phyloP scores from a whole-genome alignment of 2,113 vertebrate species.

The Phaethornis superciliosus region DNA sequence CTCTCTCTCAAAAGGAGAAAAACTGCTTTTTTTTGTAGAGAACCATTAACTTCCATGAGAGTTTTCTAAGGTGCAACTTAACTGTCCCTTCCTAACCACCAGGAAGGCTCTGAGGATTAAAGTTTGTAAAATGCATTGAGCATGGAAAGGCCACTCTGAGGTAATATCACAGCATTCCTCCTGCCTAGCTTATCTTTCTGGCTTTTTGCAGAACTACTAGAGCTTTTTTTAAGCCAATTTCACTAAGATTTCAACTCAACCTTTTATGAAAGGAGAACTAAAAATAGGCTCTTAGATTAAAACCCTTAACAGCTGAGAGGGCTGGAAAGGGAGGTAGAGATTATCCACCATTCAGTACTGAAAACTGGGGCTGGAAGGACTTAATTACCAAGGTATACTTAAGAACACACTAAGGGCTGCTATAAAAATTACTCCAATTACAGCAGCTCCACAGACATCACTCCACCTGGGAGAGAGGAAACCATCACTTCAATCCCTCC shows the following conservation, averaged over 20 bases:
- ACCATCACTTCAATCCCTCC: neutral
- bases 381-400: slow-evolving; percentile 65
- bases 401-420: slow-evolving; percentile 43
- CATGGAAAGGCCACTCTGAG: neutral
- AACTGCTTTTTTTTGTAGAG: neutral
- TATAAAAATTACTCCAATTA: slow-evolving; percentile 49
- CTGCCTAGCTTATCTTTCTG: neutral
- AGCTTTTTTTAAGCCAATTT: slow-evolving; percentile 61
- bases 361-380: slow-evolving; percentile 46
- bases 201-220: slow-evolving; percentile 23
- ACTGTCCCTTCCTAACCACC: neutral
- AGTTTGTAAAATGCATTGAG: neutral
- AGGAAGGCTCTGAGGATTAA: neutral
- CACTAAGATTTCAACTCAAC: slow-evolving; percentile 66
- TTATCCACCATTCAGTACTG: slow-evolving; percentile 56
- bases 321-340: slow-evolving; percentile 42
- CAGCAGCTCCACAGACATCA: neutral
- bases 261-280: slow-evolving; percentile 53
- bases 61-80: neutral
- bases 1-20: neutral
- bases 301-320: slow-evolving; percentile 46
- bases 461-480: slow-evolving; percentile 27
- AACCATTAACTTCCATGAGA: neutral
- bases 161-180: slow-evolving; percentile 3
- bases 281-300: slow-evolving; percentile 65